Evolutionary conservation across 2,113 vertebrate species (phyloP), one percentile per base, ranked within the genome.

Genomic region (Pterophyllum scalare): DNA sequence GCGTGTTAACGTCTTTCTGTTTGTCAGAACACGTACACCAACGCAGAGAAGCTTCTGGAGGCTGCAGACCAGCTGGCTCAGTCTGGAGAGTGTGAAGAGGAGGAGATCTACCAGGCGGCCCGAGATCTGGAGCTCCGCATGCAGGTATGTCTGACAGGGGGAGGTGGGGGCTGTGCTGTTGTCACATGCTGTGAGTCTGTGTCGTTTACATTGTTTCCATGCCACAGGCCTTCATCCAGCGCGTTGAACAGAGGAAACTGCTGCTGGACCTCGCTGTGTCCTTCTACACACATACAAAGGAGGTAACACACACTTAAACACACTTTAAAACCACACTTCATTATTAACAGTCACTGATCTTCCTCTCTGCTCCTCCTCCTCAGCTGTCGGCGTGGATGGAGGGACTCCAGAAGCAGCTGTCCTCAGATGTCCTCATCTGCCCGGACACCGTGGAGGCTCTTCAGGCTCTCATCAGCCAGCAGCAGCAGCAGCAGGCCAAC

Each of bases 11-110:
- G 80, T 46, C 72, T 24, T 62, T 67, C 43, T 52, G 26, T 88
- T 82, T 79, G 75, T 33, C 79, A 95, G 94, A 95, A 95, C 87
- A 95, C 94, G 1, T 95, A 95, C 87, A 95, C 94, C 5, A 95
- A 95, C 1, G 94, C 94, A 11, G 94, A 95, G 93, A 94, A 94
- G 91, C 94, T 95, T 20, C 94, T 95, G 84, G 94, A 95, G 61
- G 94, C 93, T 12, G 94, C 94, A 0, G 92, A 93, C 20, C 94
- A 95, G 92, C 85, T 95, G 84, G 93, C 93, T 46, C 94, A 94
- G 87, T 94, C 94, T 2, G 94, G 94, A 67, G 94, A 95, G 74
- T 95, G 94, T 70, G 92, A 95, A 75, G 93, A 94, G 77, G 93
- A 93, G 60, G 94, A 95, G 85, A 95, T 95, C 87, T 95, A 94